Conservation (phyloP, 1,140 invertebrate species). For the Aphaenogaster rudis region DNA sequence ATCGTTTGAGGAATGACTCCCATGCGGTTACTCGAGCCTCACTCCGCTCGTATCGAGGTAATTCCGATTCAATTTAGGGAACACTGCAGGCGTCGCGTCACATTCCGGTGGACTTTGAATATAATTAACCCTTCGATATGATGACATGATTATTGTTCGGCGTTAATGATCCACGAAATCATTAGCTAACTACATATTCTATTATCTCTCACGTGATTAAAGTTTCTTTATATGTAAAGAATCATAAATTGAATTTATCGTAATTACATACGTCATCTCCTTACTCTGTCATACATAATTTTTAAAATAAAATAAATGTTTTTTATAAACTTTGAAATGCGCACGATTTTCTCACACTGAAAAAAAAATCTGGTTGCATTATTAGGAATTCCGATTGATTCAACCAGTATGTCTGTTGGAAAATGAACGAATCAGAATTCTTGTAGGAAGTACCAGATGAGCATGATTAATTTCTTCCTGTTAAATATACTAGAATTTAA, state of each 20-base stretch:
- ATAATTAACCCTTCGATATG: constrained; percentile 43
- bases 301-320: background rate
- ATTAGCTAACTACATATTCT: background rate
- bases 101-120: constrained; percentile 37
- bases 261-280: background rate
- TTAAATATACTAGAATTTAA: too few species aligned
- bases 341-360: background rate
- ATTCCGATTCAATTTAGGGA: constrained; percentile 47
- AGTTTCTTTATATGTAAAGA: background rate
- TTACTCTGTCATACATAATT: too few species aligned
- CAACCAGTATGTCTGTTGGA: too few species aligned
- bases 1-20: constrained; percentile 56
- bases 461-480: too few species aligned
- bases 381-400: too few species aligned
- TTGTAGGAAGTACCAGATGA: too few species aligned
- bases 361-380: too few species aligned
- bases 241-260: background rate
- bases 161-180: background rate
- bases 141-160: background rate
- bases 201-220: background rate
- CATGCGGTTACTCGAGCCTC: constrained; percentile 16
- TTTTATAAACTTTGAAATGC: background rate
- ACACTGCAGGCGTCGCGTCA: background rate
- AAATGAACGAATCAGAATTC: too few species aligned
- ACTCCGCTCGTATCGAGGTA: constrained; percentile 27